A percentile compares a stretch with the other conserved stretches of the same genome.
These are phyloP conservation scores for Helarctos malayanus DNA, from an alignment of 2,797 vertebrate species.

Conservation along the genomic window DNA sequence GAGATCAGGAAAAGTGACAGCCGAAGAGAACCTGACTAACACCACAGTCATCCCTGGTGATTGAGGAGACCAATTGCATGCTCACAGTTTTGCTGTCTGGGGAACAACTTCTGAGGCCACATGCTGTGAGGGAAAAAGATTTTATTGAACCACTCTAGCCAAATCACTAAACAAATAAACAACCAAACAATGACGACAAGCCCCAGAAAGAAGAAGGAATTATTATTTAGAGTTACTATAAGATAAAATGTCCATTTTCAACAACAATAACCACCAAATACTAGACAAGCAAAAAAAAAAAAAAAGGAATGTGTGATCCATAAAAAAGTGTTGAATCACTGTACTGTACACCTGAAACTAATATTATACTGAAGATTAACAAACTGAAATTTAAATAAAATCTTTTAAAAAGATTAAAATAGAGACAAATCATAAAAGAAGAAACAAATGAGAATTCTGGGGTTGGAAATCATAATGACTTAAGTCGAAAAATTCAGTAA, in stretches of 20 bases:
- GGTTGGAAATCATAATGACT: not conserved
- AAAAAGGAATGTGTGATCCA: not conserved
- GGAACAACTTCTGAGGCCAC: not conserved
- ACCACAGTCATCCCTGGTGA: not conserved
- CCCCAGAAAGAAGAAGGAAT: not conserved
- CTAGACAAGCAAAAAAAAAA: not conserved
- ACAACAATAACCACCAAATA: not conserved
- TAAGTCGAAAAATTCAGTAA: not conserved
- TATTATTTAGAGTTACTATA: not conserved
- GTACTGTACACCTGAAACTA: not conserved
- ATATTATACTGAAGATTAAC: not conserved
- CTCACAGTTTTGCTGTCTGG: not conserved
- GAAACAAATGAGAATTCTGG: not conserved
- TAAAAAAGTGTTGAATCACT: not conserved
- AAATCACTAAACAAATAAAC: not conserved
- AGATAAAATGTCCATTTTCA: constrained; percentile 39
- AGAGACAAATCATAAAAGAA: not conserved
- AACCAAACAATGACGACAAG: not conserved
- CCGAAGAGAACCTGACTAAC: not conserved
- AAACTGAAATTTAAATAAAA: not conserved
- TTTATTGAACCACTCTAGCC: not conserved
- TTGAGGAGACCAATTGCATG: not conserved
- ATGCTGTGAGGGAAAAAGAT: not conserved
- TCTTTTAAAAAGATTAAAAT: not conserved
- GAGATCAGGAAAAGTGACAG: not conserved